Conservation (phyloP, 2,113 vertebrate species). For the Sinocyclocheilus anshuiensis region DNA sequence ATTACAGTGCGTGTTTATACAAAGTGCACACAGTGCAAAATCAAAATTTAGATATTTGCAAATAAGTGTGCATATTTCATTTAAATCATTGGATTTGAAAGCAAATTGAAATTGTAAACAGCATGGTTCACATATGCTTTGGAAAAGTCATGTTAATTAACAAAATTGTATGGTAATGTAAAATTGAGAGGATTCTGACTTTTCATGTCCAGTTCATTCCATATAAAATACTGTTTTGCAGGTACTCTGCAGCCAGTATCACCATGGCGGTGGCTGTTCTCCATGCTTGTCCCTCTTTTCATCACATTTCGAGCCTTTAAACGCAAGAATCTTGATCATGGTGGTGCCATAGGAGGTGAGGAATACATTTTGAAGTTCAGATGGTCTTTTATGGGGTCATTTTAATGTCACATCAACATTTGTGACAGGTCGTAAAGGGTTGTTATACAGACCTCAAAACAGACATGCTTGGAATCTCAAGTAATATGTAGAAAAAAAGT, state of each 20-base stretch:
- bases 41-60: background rate
- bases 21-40: background rate
- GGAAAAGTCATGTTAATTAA: background rate
- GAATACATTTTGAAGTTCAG: background rate
- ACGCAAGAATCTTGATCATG: slow-evolving; percentile 85
- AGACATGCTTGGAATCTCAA: background rate
- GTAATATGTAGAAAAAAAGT: no score
- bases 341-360: slow-evolving; percentile 89
- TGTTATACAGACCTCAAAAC: background rate
- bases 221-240: slow-evolving; percentile 61
- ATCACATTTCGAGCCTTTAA: slow-evolving; percentile 80
- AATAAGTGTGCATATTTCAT: background rate
- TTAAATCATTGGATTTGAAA: background rate
- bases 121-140: background rate
- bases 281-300: slow-evolving; percentile 83
- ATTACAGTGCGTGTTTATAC: background rate
- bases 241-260: slow-evolving; percentile 87
- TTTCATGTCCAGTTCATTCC: background rate
- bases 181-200: background rate
- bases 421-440: background rate
- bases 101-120: background rate
- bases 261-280: slow-evolving; percentile 95
- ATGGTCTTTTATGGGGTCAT: background rate
- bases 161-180: background rate
- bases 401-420: background rate